phyloP scores from a whole-genome alignment of 2,888 invertebrate species.

The Drosophila falleni region DNA sequence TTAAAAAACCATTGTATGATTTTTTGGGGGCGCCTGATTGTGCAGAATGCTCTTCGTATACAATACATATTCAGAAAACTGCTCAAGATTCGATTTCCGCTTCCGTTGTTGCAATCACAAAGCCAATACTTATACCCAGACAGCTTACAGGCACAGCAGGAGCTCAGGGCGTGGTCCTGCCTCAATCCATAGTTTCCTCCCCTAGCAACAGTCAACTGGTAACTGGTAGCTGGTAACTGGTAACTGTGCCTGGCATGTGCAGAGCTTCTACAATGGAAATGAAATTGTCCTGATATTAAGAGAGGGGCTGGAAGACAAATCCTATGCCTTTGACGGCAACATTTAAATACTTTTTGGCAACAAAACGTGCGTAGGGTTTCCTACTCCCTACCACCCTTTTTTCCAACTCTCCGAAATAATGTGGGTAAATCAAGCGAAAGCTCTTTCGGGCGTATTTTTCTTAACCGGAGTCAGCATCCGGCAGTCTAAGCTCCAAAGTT shows the following conservation, averaged over 20 bases:
- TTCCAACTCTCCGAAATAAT: conserved; percentile 22
- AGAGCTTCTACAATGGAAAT: conserved; percentile 32
- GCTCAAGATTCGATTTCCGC: conserved; percentile 79
- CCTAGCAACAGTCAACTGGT: conserved; percentile 12
- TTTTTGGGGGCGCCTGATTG: conserved; percentile 37
- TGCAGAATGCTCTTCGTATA: conserved; percentile 29
- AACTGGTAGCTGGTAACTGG: conserved; percentile 19
- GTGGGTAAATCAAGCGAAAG: conserved; percentile 47
- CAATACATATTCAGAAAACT: conserved; percentile 57
- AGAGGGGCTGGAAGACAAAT: conserved; percentile 24
- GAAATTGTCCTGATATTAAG: conserved; percentile 36
- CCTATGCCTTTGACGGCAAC: conserved; percentile 66
- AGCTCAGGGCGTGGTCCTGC: conserved; percentile 37
- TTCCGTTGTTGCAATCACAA: conserved; percentile 75
- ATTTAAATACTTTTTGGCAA: conserved; percentile 77
- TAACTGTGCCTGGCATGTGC: conserved; percentile 48
- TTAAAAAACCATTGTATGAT: conserved; percentile 47
- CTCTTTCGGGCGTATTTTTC: conserved; percentile 33
- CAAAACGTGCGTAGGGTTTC: conserved; percentile 63
- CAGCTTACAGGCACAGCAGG: conserved; percentile 47
- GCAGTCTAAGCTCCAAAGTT: conserved; percentile 43
- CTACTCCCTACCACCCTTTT: no score
- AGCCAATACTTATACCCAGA: conserved; percentile 38
- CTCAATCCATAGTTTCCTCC: neutral
- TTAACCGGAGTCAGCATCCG: conserved; percentile 25